These are phyloP conservation scores for Taeniopygia guttata DNA, from an alignment of 2,797 vertebrate species.

Conservation along the genomic window DNA sequence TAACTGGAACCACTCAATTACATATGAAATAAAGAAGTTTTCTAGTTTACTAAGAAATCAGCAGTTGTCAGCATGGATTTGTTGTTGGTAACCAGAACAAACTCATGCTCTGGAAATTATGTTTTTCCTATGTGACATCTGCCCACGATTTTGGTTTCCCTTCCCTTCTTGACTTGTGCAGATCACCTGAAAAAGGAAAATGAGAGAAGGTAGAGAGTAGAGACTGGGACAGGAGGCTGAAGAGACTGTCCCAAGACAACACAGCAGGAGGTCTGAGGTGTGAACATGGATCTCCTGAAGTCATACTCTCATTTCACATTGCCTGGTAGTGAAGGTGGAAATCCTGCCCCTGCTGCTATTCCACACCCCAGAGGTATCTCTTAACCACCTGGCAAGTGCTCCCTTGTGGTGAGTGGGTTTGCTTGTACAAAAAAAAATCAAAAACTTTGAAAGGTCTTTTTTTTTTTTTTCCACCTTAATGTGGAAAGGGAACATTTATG, in stretches of 20 bases:
- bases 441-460: not conserved
- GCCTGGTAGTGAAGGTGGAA: not conserved
- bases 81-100: not conserved
- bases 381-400: not conserved
- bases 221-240: not conserved
- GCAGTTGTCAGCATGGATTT: not conserved
- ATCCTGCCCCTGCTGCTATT: not conserved
- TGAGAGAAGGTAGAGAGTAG: not conserved
- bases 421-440: not conserved
- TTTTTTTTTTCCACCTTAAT: not conserved
- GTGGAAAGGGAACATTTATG: not conserved
- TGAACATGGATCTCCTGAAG: not conserved
- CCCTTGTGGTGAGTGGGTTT: not conserved
- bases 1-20: constrained; percentile 45
- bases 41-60: not conserved
- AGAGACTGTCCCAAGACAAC: not conserved
- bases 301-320: not conserved
- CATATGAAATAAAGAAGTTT: constrained; percentile 11
- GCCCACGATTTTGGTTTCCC: not conserved
- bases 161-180: not conserved
- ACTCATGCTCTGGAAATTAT: not conserved
- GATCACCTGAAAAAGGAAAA: not conserved
- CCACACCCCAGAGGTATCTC: not conserved
- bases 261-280: not conserved
- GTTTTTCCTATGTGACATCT: not conserved